Evolutionary conservation across 2,888 invertebrate genomes (phyloP).

Genomic region (Tiliacea aurago): DNA sequence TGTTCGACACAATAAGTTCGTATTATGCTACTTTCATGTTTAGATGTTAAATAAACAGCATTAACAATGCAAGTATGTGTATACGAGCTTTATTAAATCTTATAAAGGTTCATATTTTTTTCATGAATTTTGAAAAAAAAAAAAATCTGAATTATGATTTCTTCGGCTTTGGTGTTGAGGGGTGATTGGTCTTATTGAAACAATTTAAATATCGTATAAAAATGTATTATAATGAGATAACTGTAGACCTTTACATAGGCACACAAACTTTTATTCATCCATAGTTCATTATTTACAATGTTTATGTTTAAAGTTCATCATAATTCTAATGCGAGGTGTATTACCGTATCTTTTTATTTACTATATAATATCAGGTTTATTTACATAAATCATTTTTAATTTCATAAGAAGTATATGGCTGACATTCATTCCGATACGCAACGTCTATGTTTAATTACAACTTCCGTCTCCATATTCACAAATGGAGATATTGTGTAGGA

Average conservation of each 20-base stretch:
- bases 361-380: slow-evolving; percentile 59
- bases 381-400: slow-evolving; percentile 55
- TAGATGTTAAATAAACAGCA: too few species aligned
- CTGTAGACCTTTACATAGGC: slow-evolving; percentile 65
- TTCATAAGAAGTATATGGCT: slow-evolving; percentile 45
- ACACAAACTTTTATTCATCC: slow-evolving; percentile 41
- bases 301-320: slow-evolving; percentile 57
- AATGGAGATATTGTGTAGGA: slow-evolving; percentile 35
- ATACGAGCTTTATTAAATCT: too few species aligned
- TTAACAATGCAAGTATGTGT: too few species aligned
- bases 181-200: slow-evolving; percentile 52
- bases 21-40: neutral
- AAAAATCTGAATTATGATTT: neutral
- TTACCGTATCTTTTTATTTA: slow-evolving; percentile 59
- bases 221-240: slow-evolving; percentile 71
- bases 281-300: slow-evolving; percentile 75
- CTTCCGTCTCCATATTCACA: slow-evolving; percentile 37
- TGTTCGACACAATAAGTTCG: too few species aligned
- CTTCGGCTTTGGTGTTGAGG: neutral
- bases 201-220: slow-evolving; percentile 61
- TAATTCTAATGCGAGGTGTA: slow-evolving; percentile 82
- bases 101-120: neutral
- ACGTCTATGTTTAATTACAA: slow-evolving; percentile 30
- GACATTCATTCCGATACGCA: slow-evolving; percentile 31
- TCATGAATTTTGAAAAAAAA: neutral